Conservation (phyloP, 2,888 invertebrate genomes). For the Lasioglossum malachurum region DNA sequence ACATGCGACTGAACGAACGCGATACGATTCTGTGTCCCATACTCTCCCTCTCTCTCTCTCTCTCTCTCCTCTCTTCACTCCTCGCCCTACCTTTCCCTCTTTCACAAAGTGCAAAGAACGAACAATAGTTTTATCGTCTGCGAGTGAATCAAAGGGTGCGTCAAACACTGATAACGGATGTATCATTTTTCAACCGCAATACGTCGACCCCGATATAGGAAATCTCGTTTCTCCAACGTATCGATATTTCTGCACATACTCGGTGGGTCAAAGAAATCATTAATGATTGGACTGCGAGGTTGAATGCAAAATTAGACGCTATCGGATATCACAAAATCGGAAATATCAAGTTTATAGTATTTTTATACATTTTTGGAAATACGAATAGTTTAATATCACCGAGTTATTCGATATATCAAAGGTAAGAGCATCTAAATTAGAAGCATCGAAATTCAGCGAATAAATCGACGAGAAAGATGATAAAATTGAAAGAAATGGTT, state of each 20-base stretch:
- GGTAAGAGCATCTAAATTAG: too few species aligned
- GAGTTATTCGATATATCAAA: too few species aligned
- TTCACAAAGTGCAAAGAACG: slow-evolving; percentile 54
- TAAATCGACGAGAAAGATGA: neutral
- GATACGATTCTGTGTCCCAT: slow-evolving; percentile 44
- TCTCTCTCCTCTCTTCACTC: slow-evolving; percentile 17
- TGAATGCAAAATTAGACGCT: neutral
- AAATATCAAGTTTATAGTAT: neutral
- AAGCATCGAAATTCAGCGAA: neutral
- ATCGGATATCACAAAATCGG: neutral
- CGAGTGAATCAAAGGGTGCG: slow-evolving; percentile 54
- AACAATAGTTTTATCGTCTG: slow-evolving; percentile 55
- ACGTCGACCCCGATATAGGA: slow-evolving; percentile 32
- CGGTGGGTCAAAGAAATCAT: neutral
- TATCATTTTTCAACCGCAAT: slow-evolving; percentile 56
- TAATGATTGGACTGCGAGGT: neutral
- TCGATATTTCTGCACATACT: slow-evolving; percentile 5
- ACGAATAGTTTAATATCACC: too few species aligned
- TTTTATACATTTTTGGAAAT: neutral
- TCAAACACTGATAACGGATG: slow-evolving; percentile 51
- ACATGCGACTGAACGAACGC: slow-evolving; percentile 45
- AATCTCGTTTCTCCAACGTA: slow-evolving; percentile 15
- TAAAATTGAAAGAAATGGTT: neutral
- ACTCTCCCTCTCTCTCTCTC: neutral
- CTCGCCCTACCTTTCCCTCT: slow-evolving; percentile 4